These are phyloP conservation scores for Cyprinus carpio DNA, from an alignment of 2,113 vertebrate species.

Conservation along the genomic window DNA sequence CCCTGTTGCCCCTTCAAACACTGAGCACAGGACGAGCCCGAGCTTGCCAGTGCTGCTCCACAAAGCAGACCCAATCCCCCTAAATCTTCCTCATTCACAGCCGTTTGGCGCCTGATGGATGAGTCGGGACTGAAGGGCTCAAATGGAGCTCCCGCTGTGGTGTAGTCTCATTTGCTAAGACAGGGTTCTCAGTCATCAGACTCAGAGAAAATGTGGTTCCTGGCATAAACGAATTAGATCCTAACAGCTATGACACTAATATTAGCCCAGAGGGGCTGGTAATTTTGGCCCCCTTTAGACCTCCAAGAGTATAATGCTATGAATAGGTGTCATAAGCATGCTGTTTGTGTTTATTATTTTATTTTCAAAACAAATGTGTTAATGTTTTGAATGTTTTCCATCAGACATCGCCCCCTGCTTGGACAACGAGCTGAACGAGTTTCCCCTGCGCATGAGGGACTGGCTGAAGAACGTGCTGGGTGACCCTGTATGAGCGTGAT, in stretches of 20 bases:
- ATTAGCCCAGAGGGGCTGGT: conserved; percentile 22
- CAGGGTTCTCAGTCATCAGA: conserved; percentile 28
- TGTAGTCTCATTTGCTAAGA: conserved; percentile 23
- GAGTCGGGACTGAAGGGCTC: conserved; percentile 58
- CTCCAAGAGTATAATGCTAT: neutral
- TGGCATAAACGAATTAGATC: conserved; percentile 1
- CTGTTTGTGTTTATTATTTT: neutral
- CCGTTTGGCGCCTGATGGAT: conserved; percentile 11
- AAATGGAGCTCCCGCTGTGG: conserved; percentile 61
- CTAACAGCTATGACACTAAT: conserved; percentile 26
- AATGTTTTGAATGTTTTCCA: conserved; percentile 1
- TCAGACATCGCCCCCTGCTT: conserved; percentile 88
- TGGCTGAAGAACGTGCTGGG: conserved; percentile 99
- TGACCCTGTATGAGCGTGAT: conserved; percentile 92
- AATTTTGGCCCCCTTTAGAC: conserved; percentile 29
- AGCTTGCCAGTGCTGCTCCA: conserved; percentile 50
- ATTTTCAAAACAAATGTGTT: neutral
- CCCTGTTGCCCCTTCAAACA: conserved; percentile 45
- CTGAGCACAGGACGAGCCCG: conserved; percentile 43
- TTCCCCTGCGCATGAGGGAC: conserved; percentile 98
- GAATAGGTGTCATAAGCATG: neutral
- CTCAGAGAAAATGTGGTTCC: conserved; percentile 34
- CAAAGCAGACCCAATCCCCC: conserved; percentile 24
- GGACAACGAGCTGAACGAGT: conserved; percentile 90
- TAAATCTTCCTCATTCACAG: neutral